Conservation (phyloP, 2,113 vertebrate species). For the Hippocampus abdominalis region DNA sequence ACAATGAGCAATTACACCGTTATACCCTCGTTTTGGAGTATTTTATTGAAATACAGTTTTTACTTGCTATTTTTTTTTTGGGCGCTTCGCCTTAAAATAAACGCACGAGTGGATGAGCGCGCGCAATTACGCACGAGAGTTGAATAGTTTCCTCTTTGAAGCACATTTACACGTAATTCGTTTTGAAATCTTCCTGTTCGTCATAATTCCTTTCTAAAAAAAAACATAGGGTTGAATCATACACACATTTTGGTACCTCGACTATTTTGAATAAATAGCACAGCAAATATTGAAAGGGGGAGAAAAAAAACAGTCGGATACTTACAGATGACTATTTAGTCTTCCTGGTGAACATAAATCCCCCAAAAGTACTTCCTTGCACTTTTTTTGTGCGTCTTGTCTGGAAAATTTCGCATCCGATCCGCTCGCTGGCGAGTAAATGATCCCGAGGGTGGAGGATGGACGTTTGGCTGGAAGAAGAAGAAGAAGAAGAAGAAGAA, state of each 20-base stretch:
- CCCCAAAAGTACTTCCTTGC: slow-evolving; percentile 33
- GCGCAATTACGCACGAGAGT: slow-evolving; percentile 2
- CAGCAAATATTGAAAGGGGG: background rate
- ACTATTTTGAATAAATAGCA: background rate
- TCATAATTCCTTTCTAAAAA: background rate
- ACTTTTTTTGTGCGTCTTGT: slow-evolving; percentile 24
- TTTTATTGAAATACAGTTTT: background rate
- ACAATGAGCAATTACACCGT: background rate
- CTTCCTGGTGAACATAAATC: background rate
- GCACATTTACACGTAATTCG: background rate
- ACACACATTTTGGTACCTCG: background rate
- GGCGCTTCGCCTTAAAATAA: background rate
- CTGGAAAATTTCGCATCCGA: slow-evolving; percentile 51
- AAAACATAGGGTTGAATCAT: background rate
- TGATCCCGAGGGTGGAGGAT: slow-evolving; percentile 55
- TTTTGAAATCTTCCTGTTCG: background rate
- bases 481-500: background rate
- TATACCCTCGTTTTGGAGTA: background rate
- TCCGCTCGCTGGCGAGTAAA: slow-evolving; percentile 22
- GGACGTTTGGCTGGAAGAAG: slow-evolving; percentile 16
- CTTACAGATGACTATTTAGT: slow-evolving; percentile 1
- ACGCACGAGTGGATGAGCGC: background rate
- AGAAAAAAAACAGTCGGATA: slow-evolving; percentile 25
- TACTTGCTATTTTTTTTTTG: background rate
- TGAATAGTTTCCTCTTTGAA: background rate